Evolutionary conservation across 2,797 vertebrate species (phyloP), one percentile per base, ranked within the genome.

Genomic region (Pipistrellus nathusii): DNA sequence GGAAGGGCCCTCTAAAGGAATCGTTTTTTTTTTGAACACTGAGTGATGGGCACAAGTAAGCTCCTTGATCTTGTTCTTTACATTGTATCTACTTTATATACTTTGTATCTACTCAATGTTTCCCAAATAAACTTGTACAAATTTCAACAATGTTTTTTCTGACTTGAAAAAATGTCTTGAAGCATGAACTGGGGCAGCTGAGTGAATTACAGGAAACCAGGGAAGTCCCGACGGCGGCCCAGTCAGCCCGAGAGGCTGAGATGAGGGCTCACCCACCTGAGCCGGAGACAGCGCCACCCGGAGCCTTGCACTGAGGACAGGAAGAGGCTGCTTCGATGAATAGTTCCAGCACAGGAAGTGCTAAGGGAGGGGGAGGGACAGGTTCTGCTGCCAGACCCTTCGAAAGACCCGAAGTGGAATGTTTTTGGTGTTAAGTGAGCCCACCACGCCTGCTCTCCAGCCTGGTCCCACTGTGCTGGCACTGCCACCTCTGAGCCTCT

Each of bases 71-170:
- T 76, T 71, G 21, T n/a, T 66, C 20, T 90, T 62, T 35, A 90
- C 12, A 55, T 23, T n/a, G 20, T 78, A n/a, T 51, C 85, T 15
- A 41, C n/a, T n/a, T 20, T 78, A 35, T 41, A 46, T 15, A 32
- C 72, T 91, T 66, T 68, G 53, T 73, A 91, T 51, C 84, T 18
- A 82, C n/a, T 88, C 71, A 38, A 14, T 68, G 82, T 72, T 94
- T 71, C 73, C 82, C 46, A 41, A 71, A 93, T 11, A 38, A 18
- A 69, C 10, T 69, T n/a, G 73, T 77, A 85, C 55, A 82, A 76
- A 88, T 75, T 35, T 35, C 77, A 72, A 51, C 15, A 51, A 51
- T 51, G 48, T 51, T 51, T 32, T 44, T 82, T 78, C 91, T 88
- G 55, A 81, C 62, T 86, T 90, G 46, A 51, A 90, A 55, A 64